phyloP scores from a whole-genome alignment of 2,888 invertebrate species.

The Patella caerulea region DNA sequence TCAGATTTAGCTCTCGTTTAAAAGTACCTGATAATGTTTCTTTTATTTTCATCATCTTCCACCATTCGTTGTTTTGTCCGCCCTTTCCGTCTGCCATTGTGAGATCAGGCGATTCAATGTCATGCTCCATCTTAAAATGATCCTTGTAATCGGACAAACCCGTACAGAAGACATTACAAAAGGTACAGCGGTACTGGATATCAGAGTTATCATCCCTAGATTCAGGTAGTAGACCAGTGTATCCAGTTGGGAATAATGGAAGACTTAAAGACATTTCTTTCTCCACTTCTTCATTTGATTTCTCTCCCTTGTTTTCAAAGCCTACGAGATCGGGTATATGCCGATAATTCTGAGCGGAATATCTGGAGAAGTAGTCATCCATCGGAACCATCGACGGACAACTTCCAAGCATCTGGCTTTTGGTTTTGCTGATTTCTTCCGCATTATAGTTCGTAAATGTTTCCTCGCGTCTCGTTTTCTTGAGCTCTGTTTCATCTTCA shows the following conservation, averaged over 20 bases:
- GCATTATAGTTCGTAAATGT: neutral
- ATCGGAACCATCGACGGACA: neutral
- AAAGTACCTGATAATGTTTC: conserved; percentile 51
- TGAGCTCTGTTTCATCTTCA: conserved; percentile 18
- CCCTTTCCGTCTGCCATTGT: conserved; percentile 12
- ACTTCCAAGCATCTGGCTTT: neutral
- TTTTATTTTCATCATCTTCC: conserved; percentile 55
- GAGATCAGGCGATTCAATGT: conserved; percentile 26
- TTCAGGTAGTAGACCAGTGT: conserved; percentile 7
- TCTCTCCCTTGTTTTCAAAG: neutral
- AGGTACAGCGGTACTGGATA: conserved; percentile 43
- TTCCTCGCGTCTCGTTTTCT: conserved; percentile 5
- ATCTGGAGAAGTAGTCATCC: conserved; percentile 2
- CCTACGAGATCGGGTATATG: neutral
- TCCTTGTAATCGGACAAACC: conserved; percentile 44
- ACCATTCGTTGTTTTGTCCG: conserved; percentile 43
- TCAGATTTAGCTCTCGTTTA: no score
- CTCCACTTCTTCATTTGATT: conserved; percentile 6
- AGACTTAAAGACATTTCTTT: conserved; percentile 13
- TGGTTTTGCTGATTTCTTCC: neutral
- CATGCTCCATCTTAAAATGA: conserved; percentile 48
- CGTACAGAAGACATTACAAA: conserved; percentile 47
- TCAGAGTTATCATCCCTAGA: conserved; percentile 9
- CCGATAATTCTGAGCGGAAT: conserved; percentile 6
- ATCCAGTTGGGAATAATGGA: neutral